Percentiles rank a stretch among this genome's conserved stretches.
Evolutionary conservation across 35 echinoderm and acorn worm species (phyloP).

Genomic region (Apostichopus parvimensis): DNA sequence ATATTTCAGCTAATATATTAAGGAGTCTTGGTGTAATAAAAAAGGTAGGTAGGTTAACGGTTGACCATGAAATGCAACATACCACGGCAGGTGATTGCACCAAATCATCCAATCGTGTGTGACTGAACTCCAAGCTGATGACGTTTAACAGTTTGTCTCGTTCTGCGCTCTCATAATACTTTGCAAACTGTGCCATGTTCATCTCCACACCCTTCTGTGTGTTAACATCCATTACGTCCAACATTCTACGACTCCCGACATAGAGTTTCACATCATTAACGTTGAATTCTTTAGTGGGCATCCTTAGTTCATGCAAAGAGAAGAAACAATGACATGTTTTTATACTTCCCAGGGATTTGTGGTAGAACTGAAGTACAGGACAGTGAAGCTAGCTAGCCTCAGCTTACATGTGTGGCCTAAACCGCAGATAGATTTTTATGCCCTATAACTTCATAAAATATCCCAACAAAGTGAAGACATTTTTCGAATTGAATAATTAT

Average conservation of each 20-base stretch:
- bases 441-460: too few relatives aligned
- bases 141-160: slow-evolving; percentile 85
- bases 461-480: too few relatives aligned
- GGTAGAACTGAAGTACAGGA: too few relatives aligned
- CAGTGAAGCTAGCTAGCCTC: too few relatives aligned
- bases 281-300: slow-evolving; percentile 79
- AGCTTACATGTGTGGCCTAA: too few relatives aligned
- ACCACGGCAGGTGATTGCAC: slow-evolving; percentile 81
- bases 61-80: slow-evolving; percentile 22
- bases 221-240: slow-evolving; percentile 95
- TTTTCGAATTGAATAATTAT: too few relatives aligned
- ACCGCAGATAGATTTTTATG: too few relatives aligned
- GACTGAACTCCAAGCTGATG: slow-evolving; percentile 97
- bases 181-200: slow-evolving; percentile 99
- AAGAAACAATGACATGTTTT: background rate
- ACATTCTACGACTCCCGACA: slow-evolving; percentile 82
- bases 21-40: too few relatives aligned
- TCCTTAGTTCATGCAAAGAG: slow-evolving; percentile 39
- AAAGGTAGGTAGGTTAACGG: background rate
- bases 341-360: too few relatives aligned
- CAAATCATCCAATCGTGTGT: slow-evolving; percentile 81
- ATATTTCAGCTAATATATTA: too few relatives aligned
- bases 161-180: slow-evolving; percentile 85
- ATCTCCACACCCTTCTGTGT: slow-evolving; percentile 97
- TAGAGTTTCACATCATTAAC: slow-evolving; percentile 91